Conservation (phyloP, 2,888 invertebrate species). For the Amblyjoppa fuscipennis region DNA sequence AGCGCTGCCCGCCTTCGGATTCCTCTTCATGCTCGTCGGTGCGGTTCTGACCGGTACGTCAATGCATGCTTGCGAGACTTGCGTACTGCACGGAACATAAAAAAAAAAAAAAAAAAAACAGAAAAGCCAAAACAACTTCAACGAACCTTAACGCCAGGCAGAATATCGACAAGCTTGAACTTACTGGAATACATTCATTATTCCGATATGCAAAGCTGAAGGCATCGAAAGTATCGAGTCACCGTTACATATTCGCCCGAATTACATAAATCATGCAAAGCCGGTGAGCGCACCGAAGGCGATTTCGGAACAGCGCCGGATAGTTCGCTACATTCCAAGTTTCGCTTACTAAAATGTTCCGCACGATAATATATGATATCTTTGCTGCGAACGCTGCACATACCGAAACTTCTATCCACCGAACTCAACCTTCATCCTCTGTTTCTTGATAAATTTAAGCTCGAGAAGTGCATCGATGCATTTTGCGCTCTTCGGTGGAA, state of each 20-base stretch:
- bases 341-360: no score
- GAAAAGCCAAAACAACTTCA: neutral
- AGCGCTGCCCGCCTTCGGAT: constrained; percentile 91
- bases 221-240: constrained; percentile 1
- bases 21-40: constrained; percentile 91
- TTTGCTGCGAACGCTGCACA: neutral
- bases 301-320: neutral
- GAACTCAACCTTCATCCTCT: neutral
- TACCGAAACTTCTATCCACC: neutral
- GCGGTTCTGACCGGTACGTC: constrained; percentile 90
- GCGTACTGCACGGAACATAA: neutral
- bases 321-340: neutral
- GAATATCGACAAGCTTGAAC: neutral
- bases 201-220: constrained; percentile 10
- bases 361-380: neutral
- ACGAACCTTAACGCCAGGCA: neutral
- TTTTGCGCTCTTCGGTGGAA: neutral
- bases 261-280: constrained; percentile 23
- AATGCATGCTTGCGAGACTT: neutral
- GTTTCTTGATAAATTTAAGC: constrained; percentile 17
- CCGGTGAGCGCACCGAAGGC: neutral
- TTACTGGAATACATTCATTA: neutral
- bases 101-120: neutral
- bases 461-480: neutral
- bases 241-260: neutral